phyloP scores from a whole-genome alignment of 2,888 invertebrate species.

The Tuta absoluta region DNA sequence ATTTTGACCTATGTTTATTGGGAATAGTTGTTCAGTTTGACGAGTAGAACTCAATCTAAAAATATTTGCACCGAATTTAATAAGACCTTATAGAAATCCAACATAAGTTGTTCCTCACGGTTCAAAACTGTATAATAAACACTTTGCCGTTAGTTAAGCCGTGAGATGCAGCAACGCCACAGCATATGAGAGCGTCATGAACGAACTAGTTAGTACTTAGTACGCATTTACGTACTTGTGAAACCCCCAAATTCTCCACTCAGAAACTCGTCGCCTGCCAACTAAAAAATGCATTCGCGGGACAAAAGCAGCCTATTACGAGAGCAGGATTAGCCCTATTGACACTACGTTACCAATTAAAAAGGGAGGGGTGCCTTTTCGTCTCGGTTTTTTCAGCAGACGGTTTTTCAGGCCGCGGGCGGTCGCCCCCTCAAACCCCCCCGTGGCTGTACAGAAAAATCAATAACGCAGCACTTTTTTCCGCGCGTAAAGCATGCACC shows the following conservation, averaged over 20 bases:
- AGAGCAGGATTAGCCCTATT: conserved; percentile 79
- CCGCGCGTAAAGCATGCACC: conserved; percentile 82
- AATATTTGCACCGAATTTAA: too few species aligned
- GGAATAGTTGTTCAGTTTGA: too few species aligned
- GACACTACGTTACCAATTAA: conserved; percentile 82
- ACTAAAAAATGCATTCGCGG: conserved; percentile 76
- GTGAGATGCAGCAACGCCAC: background rate
- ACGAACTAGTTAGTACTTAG: conserved; percentile 5
- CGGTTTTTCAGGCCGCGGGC: conserved; percentile 81
- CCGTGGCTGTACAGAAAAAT: conserved; percentile 79
- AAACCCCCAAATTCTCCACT: background rate
- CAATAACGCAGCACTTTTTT: conserved; percentile 83
- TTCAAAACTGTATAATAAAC: too few species aligned
- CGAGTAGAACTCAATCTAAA: too few species aligned
- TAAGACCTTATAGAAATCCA: too few species aligned
- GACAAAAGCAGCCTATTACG: conserved; percentile 78
- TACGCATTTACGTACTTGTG: background rate
- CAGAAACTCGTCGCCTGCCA: conserved; percentile 52
- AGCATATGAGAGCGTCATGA: conserved; percentile 2
- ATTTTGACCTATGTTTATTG: too few species aligned
- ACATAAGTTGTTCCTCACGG: background rate
- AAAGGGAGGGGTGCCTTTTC: conserved; percentile 81
- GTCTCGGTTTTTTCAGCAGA: conserved; percentile 81
- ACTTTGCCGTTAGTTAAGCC: background rate
- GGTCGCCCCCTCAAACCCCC: conserved; percentile 55